Percentiles rank a stretch among this genome's conserved stretches.
Evolutionary conservation across 1,140 invertebrate species (phyloP).

Genomic region (Capitella teleta): DNA sequence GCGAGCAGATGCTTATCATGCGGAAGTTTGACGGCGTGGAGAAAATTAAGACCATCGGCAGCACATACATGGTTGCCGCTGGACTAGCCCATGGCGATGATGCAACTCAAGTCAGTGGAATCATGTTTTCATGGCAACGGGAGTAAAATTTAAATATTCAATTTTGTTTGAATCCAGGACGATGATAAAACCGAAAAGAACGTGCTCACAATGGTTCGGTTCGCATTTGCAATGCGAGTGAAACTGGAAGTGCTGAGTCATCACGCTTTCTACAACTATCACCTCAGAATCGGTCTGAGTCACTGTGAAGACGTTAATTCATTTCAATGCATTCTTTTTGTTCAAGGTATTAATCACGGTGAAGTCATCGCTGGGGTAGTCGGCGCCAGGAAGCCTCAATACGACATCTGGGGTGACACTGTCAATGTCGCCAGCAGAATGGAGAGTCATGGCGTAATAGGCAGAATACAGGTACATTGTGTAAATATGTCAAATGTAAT

Average conservation of each 20-base stretch:
- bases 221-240: constrained; percentile 4
- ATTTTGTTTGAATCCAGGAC: too few species aligned
- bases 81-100: constrained; percentile 48
- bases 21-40: constrained; percentile 67
- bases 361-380: constrained; percentile 81
- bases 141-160: too few species aligned
- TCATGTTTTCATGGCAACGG: too few species aligned
- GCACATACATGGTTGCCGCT: constrained; percentile 91
- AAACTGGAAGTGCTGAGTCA: not conserved
- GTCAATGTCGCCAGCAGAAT: constrained; percentile 90
- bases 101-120: too few species aligned
- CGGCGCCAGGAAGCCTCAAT: constrained; percentile 75
- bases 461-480: constrained; percentile 54
- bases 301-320: too few species aligned
- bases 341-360: constrained; percentile 45
- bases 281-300: constrained; percentile 7
- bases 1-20: constrained; percentile 12
- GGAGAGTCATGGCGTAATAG: constrained; percentile 69
- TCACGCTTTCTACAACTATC: constrained; percentile 5
- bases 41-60: constrained; percentile 93
- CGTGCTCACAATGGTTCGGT: constrained; percentile 1
- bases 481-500: too few species aligned
- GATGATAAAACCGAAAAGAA: not conserved
- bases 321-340: not conserved
- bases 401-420: constrained; percentile 86